Base-by-base conservation (phyloP, 2,797 vertebrate species). In the Gymnodraco acuticeps region DNA sequence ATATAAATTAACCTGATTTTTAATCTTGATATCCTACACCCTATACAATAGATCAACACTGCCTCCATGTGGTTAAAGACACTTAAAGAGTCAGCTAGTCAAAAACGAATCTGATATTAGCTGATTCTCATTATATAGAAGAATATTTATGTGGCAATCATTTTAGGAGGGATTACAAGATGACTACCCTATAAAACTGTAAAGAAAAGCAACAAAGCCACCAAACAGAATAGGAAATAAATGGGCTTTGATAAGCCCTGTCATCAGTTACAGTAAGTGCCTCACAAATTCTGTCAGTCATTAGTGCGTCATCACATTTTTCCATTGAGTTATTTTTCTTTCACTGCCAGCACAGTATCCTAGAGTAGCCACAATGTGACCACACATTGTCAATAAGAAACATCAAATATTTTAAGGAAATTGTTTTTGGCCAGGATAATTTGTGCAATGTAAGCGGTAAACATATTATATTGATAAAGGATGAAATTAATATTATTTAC, bases 61-160 rank as follows among this genome's bases (percentile, higher is more conserved):
- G 92, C 91, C 93, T 82, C 86, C 86, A 2, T 81, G 87, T 90
- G 93, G 87, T 54, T 47, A 53, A 47, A 68, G 42, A n/a, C 2
- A 52, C 45, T 78, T 14, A 2, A 52, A 56, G 3, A 47, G 17
- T 45, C 38, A 16, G 2, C 9, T 55, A 5, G 23, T 27, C 31
- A 64, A 23, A 55, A 15, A 48, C 6, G 20, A 43, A 56, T 62
- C 23, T 54, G 10, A 38, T 17, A 33, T n/a, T 17, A 52, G 3
- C 11, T 61, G 27, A 45, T 53, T 53, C 8, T 16, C 12, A 52
- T 56, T 50, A 33, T 41, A n/a, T 16, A 4, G 27, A 27, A 27
- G 7, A 46, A 56, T 4, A 62, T 48, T 45, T 46, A 19, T 27
- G 4, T 27, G 27, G 27, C 23, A 23, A 23, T 23, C 20, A 23